phyloP scores from a whole-genome alignment of 2,113 vertebrate species.

The Phycodurus eques region DNA sequence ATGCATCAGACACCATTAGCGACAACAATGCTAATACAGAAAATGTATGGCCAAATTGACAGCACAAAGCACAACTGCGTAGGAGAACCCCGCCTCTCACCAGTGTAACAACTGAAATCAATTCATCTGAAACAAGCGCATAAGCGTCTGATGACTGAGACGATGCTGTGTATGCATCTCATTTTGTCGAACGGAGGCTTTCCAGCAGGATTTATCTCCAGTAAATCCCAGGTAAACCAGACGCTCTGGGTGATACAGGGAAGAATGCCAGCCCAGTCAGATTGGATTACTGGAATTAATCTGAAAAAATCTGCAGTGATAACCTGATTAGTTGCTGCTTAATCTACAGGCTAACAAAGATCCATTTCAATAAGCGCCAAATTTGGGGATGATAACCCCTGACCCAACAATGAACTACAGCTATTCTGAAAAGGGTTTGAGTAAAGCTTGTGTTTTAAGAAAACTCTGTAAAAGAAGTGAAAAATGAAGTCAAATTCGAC shows the following conservation, averaged over 20 bases:
- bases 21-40: neutral
- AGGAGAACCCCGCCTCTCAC: constrained; percentile 20
- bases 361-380: constrained; percentile 60
- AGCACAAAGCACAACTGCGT: constrained; percentile 21
- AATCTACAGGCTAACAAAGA: constrained; percentile 62
- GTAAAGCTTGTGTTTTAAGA: neutral
- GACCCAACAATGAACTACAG: constrained; percentile 32
- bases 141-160: constrained; percentile 39
- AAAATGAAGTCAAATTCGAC: neutral
- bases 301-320: constrained; percentile 62
- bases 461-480: neutral
- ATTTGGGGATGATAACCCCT: constrained; percentile 50
- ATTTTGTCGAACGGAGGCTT: constrained; percentile 46
- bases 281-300: constrained; percentile 68
- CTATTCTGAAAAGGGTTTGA: constrained; percentile 32
- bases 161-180: constrained; percentile 43
- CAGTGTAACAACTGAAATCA: constrained; percentile 44
- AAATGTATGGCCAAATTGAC: constrained; percentile 13
- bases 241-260: constrained; percentile 34
- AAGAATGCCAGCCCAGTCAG: constrained; percentile 30
- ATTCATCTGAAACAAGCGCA: constrained; percentile 53
- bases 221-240: constrained; percentile 66
- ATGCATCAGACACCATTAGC: constrained; percentile 7
- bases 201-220: constrained; percentile 50
- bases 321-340: constrained; percentile 63